Conservation (phyloP, 2,113 vertebrate species). For the Muntiacus reevesi region DNA sequence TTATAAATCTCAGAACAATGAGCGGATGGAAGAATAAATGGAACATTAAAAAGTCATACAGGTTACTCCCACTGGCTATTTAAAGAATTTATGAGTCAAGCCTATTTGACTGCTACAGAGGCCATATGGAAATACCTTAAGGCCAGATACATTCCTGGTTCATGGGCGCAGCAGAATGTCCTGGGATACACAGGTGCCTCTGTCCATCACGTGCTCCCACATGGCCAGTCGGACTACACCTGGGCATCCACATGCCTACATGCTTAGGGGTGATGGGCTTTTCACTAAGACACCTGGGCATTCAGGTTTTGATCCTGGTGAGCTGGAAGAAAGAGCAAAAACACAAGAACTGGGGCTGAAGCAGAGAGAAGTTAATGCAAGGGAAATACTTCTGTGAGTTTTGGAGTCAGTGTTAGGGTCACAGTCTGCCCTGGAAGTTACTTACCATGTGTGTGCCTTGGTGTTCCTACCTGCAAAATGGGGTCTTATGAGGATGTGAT, state of each 20-base stretch:
- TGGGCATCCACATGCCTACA: accelerated
- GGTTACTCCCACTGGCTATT: conserved; percentile 3
- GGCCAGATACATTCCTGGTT: background rate
- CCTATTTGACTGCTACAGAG: background rate
- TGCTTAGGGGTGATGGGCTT: background rate
- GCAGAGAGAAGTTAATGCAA: background rate
- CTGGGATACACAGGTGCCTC: accelerated
- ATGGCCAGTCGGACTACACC: background rate
- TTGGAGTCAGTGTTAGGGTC: background rate
- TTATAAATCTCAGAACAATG: background rate
- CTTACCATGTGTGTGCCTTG: no score
- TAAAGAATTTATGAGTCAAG: background rate
- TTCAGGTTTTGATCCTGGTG: background rate
- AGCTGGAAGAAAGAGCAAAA: background rate
- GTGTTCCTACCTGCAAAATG: background rate
- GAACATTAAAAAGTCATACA: background rate
- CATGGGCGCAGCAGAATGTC: background rate
- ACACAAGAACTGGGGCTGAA: background rate
- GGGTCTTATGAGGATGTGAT: background rate
- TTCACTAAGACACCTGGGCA: background rate
- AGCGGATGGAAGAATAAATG: background rate
- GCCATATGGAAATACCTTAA: background rate
- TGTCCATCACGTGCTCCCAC: background rate
- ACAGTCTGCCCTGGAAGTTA: background rate
- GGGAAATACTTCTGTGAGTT: accelerated